Evolutionary conservation across 1,140 invertebrate genomes (phyloP).

Genomic region (Telenomus remus): DNA sequence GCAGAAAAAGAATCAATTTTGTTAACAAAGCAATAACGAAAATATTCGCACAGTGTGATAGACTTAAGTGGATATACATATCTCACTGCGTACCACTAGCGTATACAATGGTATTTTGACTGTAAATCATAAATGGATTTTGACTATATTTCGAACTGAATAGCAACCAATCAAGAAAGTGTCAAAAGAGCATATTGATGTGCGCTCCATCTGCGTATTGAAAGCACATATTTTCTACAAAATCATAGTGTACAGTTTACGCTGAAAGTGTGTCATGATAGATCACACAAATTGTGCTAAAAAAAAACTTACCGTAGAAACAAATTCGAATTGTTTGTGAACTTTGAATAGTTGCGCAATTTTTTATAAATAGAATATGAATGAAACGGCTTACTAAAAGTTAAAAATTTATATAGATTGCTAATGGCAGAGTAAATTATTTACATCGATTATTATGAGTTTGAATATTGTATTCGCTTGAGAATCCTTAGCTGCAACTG

Average conservation of each 20-base stretch:
- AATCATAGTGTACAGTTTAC: conserved; percentile 12
- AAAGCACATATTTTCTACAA: conserved; percentile 43
- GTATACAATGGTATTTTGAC: conserved; percentile 21
- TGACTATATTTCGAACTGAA: conserved; percentile 41
- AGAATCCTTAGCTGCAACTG: neutral
- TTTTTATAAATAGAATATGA: neutral
- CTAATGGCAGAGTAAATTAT: too few species aligned
- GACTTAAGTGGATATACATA: neutral
- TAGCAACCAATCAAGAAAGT: conserved; percentile 48
- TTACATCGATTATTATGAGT: too few species aligned
- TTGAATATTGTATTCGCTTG: neutral
- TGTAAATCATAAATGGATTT: conserved; percentile 43
- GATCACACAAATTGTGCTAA: neutral
- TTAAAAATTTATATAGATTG: too few species aligned
- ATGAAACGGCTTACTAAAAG: too few species aligned
- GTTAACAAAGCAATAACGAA: too few species aligned
- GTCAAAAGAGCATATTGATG: conserved; percentile 42
- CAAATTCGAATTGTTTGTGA: neutral
- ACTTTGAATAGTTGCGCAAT: neutral
- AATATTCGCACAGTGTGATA: too few species aligned
- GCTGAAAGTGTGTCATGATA: conserved; percentile 26
- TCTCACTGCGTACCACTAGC: neutral
- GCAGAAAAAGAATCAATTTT: neutral
- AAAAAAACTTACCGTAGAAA: neutral
- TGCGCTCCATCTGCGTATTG: conserved; percentile 16